Conservation (phyloP, 2,888 invertebrate genomes). For the Odontomyia ornata region DNA sequence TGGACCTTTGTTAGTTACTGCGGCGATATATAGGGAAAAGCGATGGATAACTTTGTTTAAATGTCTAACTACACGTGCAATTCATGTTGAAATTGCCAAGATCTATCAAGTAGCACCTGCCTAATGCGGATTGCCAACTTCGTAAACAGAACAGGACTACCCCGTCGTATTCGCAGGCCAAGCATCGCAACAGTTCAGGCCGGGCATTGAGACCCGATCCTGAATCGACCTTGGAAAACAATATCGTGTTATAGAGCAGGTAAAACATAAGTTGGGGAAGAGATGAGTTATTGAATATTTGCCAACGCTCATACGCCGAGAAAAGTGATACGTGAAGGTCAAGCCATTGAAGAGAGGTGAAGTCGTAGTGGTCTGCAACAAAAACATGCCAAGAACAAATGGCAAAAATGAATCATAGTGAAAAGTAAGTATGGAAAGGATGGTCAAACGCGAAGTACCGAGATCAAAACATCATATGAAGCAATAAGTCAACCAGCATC, state of each 20-base stretch:
- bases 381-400: not conserved
- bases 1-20: too few relatives aligned
- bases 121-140: too few relatives aligned
- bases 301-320: not conserved
- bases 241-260: not conserved
- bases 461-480: not conserved
- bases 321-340: not conserved
- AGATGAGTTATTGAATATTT: not conserved
- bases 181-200: too few relatives aligned
- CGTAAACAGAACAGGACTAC: too few relatives aligned
- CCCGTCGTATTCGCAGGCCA: too few relatives aligned
- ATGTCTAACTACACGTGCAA: too few relatives aligned
- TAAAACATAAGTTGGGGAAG: not conserved
- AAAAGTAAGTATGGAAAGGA: not conserved
- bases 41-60: too few relatives aligned
- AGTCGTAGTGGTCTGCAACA: not conserved
- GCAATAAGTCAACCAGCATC: not conserved
- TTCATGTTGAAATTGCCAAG: too few relatives aligned
- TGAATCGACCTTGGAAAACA: too few relatives aligned
- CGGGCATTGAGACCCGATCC: too few relatives aligned
- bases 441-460: not conserved
- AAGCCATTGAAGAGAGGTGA: not conserved
- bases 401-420: not conserved
- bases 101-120: too few relatives aligned
- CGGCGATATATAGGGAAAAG: too few relatives aligned